Percentiles rank a stretch among this genome's conserved stretches.
Conservation (phyloP, 2,113 vertebrate species). For the Crotalus viridis region DNA sequence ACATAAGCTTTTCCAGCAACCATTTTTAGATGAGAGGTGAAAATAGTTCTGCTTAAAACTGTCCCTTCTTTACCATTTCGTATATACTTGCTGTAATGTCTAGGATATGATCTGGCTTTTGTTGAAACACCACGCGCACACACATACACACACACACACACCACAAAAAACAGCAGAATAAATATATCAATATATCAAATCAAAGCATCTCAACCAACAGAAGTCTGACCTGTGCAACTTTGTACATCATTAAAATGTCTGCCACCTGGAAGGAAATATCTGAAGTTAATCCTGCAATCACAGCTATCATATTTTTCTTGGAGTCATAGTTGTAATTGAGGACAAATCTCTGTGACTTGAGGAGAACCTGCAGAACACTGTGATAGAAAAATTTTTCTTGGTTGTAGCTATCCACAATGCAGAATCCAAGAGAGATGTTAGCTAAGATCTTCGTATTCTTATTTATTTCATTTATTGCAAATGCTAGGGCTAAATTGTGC, state of each 20-base stretch:
- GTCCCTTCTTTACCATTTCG: too few species aligned
- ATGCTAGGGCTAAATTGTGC: neutral
- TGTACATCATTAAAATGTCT: neutral
- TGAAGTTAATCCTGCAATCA: neutral
- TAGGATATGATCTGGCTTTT: too few species aligned
- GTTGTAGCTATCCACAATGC: neutral
- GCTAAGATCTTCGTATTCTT: neutral
- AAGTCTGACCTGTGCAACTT: neutral
- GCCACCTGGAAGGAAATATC: neutral
- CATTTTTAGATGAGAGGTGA: too few species aligned
- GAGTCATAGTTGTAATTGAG: neutral
- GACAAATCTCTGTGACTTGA: neutral
- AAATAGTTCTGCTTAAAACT: too few species aligned
- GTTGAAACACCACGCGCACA: too few species aligned
- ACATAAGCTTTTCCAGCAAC: too few species aligned
- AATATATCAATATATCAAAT: too few species aligned
- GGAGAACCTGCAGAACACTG: neutral
- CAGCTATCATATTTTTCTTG: neutral
- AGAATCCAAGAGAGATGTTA: neutral
- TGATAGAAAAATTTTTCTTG: neutral
- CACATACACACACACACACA: too few species aligned
- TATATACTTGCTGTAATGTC: too few species aligned
- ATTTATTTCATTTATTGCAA: neutral
- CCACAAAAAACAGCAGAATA: too few species aligned
- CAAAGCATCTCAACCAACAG: neutral